Percentiles rank a stretch among this genome's conserved stretches.
These are phyloP conservation scores for Sepioteuthis lessoniana DNA, from an alignment of 2,888 invertebrate genomes.

Conservation along the genomic window DNA sequence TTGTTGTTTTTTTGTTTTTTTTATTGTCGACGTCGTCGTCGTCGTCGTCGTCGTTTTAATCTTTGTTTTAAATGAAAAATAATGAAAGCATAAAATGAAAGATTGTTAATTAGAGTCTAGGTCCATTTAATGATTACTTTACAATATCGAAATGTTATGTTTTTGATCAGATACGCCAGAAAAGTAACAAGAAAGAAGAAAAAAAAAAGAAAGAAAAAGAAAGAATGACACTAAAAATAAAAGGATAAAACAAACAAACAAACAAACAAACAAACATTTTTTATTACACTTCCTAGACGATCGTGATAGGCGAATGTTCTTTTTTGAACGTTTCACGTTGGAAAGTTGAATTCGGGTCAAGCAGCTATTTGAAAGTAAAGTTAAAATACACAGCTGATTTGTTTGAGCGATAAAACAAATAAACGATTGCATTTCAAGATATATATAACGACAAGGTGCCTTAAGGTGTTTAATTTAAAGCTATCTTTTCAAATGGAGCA, in stretches of 20 bases:
- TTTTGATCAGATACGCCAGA: neutral
- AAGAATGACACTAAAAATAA: no score
- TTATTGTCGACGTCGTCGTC: neutral
- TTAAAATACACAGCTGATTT: neutral
- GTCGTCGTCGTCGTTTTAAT: neutral
- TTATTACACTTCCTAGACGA: no score
- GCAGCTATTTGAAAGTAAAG: neutral
- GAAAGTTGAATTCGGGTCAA: neutral
- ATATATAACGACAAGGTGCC: no score
- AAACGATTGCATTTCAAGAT: neutral
- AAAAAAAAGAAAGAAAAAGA: no score
- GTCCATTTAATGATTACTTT: neutral
- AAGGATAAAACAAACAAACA: no score
- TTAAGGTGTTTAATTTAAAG: no score
- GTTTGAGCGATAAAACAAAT: neutral
- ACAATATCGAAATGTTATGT: neutral
- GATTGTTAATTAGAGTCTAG: conserved; percentile 6
- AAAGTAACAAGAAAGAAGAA: no score
- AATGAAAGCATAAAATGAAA: neutral
- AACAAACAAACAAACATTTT: no score
- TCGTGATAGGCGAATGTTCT: no score
- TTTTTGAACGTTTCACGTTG: no score
- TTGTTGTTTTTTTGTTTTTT: neutral
- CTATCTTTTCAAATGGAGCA: no score
- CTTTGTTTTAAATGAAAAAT: neutral